Evolutionary conservation across 2,888 invertebrate species (phyloP).

Genomic region (Cephalotes varians): DNA sequence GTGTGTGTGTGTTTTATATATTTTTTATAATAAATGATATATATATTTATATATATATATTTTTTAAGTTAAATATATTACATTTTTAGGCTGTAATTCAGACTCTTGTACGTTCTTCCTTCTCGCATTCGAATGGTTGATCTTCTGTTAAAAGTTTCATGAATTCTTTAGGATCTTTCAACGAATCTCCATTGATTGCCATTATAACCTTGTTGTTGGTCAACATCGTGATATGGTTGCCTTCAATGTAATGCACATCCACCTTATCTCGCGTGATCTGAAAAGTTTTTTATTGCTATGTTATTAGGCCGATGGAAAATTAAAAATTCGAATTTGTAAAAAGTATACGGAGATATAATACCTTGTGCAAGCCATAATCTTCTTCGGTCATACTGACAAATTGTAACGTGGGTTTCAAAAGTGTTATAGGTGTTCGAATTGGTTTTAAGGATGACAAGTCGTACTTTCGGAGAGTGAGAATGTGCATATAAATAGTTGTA

Average conservation of each 20-base stretch:
- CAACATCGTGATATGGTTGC: constrained; percentile 90
- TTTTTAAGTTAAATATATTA: neutral
- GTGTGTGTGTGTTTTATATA: too few relatives aligned
- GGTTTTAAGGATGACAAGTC: constrained; percentile 86
- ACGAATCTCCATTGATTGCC: constrained; percentile 80
- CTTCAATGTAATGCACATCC: constrained; percentile 89
- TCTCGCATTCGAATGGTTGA: neutral
- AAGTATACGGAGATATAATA: constrained; percentile 62
- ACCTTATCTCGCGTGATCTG: constrained; percentile 87
- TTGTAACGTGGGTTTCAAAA: constrained; percentile 89
- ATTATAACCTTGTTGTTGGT: constrained; percentile 89
- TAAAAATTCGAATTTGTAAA: neutral
- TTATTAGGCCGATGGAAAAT: neutral
- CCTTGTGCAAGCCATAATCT: constrained; percentile 88
- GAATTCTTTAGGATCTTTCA: constrained; percentile 78
- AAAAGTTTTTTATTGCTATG: constrained; percentile 58
- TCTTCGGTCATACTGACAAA: constrained; percentile 87
- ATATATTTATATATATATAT: neutral
- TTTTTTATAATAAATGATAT: too few relatives aligned
- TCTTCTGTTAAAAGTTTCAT: constrained; percentile 57
- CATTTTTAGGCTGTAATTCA: neutral
- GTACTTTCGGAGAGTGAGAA: constrained; percentile 68
- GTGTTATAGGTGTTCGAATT: constrained; percentile 87
- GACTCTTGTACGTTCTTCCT: neutral
- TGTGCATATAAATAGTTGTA: constrained; percentile 47